Evolutionary conservation across 2,888 invertebrate species (phyloP).

Genomic region (Flexamia atlantica): DNA sequence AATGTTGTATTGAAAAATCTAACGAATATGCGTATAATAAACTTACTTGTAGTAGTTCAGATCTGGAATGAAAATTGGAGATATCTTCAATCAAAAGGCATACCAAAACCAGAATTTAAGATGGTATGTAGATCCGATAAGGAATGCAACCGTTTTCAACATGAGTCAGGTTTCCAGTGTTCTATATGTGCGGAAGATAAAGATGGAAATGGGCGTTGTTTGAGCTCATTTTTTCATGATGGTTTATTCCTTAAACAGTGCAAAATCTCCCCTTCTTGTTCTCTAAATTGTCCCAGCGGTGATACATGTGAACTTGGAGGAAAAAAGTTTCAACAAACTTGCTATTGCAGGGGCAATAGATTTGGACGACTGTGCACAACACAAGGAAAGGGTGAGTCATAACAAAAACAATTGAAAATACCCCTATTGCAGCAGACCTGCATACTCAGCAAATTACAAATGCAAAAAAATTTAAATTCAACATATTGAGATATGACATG

Average conservation of each 20-base stretch:
- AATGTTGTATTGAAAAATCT: too few relatives aligned
- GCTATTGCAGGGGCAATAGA: not conserved
- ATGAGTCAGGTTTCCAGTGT: not conserved
- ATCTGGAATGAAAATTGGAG: not conserved
- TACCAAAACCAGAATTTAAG: too few relatives aligned
- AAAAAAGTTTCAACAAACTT: not conserved
- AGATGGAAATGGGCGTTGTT: not conserved
- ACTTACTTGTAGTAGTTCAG: not conserved
- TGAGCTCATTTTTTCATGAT: not conserved
- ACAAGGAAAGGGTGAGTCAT: too few relatives aligned
- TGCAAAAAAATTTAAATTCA: too few relatives aligned
- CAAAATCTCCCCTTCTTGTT: not conserved
- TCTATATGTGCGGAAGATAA: not conserved
- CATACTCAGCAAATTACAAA: too few relatives aligned
- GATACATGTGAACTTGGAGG: not conserved
- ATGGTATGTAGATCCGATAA: not conserved
- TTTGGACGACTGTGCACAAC: not conserved
- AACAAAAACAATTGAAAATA: too few relatives aligned
- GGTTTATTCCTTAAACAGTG: not conserved
- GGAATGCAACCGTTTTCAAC: not conserved
- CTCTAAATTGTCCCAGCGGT: not conserved
- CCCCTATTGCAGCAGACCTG: too few relatives aligned
- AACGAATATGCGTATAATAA: too few relatives aligned
- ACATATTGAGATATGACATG: too few relatives aligned
- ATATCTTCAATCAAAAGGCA: not conserved